Percentiles rank a stretch among this genome's conserved stretches.
These are phyloP conservation scores for Macrophya annulata DNA, from an alignment of 2,888 invertebrate genomes.

Conservation along the genomic window DNA sequence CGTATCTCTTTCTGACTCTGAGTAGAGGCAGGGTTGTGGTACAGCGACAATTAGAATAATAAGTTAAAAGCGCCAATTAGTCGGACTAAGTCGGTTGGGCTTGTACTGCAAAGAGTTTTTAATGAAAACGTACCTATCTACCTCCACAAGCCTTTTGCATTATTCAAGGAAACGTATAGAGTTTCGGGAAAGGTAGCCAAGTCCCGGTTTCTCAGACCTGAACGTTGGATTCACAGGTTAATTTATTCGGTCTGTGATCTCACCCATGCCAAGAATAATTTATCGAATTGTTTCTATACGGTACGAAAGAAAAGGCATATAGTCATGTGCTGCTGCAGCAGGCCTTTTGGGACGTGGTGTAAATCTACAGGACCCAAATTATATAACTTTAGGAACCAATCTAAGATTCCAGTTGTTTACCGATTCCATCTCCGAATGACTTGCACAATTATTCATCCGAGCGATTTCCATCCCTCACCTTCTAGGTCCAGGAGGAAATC, in stretches of 20 bases:
- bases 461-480: constrained; percentile 52
- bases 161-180: constrained; percentile 46
- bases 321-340: neutral
- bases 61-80: constrained; percentile 47
- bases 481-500: constrained; percentile 83
- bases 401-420: neutral
- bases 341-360: constrained; percentile 37
- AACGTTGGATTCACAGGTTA: constrained; percentile 38
- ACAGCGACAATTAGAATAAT: constrained; percentile 46
- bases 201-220: constrained; percentile 27
- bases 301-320: neutral
- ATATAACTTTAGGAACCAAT: neutral
- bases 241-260: constrained; percentile 50
- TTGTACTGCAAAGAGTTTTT: constrained; percentile 44
- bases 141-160: constrained; percentile 31
- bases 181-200: constrained; percentile 41
- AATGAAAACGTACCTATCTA: constrained; percentile 46
- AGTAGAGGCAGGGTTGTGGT: constrained; percentile 11
- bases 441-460: constrained; percentile 30
- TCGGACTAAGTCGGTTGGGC: constrained; percentile 38
- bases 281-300: constrained; percentile 38
- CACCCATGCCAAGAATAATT: constrained; percentile 49
- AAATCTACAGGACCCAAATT: constrained; percentile 39
- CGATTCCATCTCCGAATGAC: neutral
- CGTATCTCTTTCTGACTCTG: constrained; percentile 32